These are phyloP conservation scores for Brachionus manjavacas DNA, from an alignment of 1,140 invertebrate species.

Conservation along the genomic window DNA sequence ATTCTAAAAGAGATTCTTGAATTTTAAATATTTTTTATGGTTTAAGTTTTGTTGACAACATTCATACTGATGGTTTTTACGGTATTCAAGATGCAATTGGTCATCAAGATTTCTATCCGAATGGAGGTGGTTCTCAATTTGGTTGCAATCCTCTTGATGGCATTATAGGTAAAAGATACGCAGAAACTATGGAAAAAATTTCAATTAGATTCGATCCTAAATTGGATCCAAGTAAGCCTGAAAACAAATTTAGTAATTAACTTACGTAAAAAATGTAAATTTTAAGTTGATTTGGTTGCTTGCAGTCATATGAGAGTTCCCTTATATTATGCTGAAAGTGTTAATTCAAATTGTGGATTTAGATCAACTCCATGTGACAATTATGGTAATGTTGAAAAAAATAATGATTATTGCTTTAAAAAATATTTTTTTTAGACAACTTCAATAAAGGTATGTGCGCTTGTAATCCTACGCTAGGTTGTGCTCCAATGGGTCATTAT, in stretches of 20 bases:
- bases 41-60: slow-evolving; percentile 75
- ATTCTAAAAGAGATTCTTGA: background rate
- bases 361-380: slow-evolving; percentile 15
- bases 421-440: background rate
- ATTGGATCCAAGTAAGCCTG: slow-evolving; percentile 33
- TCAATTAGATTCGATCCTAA: background rate
- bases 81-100: slow-evolving; percentile 59
- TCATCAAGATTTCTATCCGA: slow-evolving; percentile 55
- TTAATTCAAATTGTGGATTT: slow-evolving; percentile 7
- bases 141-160: slow-evolving; percentile 23
- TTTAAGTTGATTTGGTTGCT: slow-evolving; percentile 26
- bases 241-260: background rate
- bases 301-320: slow-evolving; percentile 35
- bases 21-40: background rate
- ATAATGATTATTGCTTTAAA: background rate
- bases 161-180: background rate
- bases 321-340: slow-evolving; percentile 25
- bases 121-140: slow-evolving; percentile 60
- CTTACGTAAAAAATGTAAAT: background rate
- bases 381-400: background rate
- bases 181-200: background rate
- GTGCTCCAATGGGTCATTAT: slow-evolving; percentile 10
- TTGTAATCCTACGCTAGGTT: background rate
- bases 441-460: background rate
- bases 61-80: slow-evolving; percentile 77